Evolutionary conservation across 2,888 invertebrate genomes (phyloP), one percentile per base, ranked within the genome.

Genomic region (Tribolium freemani): DNA sequence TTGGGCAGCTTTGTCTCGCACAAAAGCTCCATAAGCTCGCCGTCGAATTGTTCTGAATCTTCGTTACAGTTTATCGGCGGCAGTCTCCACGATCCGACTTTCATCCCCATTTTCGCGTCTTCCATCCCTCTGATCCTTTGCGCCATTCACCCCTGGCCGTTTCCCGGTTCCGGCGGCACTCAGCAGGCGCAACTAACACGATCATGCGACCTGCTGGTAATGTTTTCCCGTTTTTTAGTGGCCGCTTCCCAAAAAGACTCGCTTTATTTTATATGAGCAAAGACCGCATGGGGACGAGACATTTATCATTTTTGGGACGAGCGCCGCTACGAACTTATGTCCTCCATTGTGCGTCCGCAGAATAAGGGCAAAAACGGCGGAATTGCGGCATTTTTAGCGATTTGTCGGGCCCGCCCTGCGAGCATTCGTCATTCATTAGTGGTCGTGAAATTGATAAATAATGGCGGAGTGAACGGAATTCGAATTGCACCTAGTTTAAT

Each of bases 131-230:
- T 54, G 54, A 56, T 66, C 38, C 57, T 30, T 56, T 21, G 56
- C 61, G 60, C 30, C 54, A 38, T 45, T 53, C 76, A 75, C 76
- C 78, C 79, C 77, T 74, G 78, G 77, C 61, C 69, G 50, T 63
- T 80, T 79, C 79, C 82, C 82, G 75, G 79, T 80, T 84, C 84
- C 84, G 84, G 83, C 79, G 80, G 80, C 81, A 81, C 82, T 82
- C 83, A 83, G 82, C 84, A 80, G 83, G 82, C 84, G 83, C 81
- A 81, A 81, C 86, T 86, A 86, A 86, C 86, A 82, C 84, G 86
- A 86, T 86, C 86, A 86, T 84, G 83, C 85, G 85, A 86, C 86
- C 86, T 85, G 84, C 86, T 84, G 86, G 85, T 86, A 86, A 86
- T 86, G 85, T 85, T 86, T 86, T 86, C 85, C 86, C 85, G 84